Evolutionary conservation across 2,888 invertebrate species (phyloP), one percentile per base, ranked within the genome.

Genomic region (Athalia cordata): DNA sequence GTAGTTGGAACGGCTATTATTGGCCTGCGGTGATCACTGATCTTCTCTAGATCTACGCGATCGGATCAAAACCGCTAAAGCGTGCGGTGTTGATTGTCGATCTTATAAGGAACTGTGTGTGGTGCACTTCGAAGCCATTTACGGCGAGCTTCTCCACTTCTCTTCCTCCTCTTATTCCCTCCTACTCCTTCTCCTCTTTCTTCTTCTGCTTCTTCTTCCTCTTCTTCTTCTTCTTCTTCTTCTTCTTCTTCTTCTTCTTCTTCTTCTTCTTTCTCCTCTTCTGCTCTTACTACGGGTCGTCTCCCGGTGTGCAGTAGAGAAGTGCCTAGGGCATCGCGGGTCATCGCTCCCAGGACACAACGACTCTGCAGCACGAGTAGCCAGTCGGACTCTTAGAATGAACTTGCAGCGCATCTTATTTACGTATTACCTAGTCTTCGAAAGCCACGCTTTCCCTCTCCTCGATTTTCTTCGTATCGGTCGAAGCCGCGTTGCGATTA

Each of bases 311-410:
- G 78, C 55, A 77, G 80, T 64, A 68, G 76, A 79, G 80, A 77
- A 75, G 57, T 61, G 66, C 76, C 61, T 74, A 74, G 70, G 77
- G 74, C 59, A 81, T 68, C 70, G 62, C 82, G 78, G 84, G 84
- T 85, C 84, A 85, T 83, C 83, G 84, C 83, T 82, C 84, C 82
- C 82, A 85, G 84, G 83, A 84, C 84, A 81, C 82, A 77, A 80
- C 83, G 82, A 81, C 82, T 78, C 81, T 78, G 81, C 83, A 83
- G 57, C 15, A 9, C 55, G 59, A 64, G 78, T 61, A 62, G 67
- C 78, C 29, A 59, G 45, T 67, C 55, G 7, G 13, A 59, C 59
- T 72, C 72, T 13, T 59, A 72, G 72, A 45, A 59, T 72, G 59
- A 72, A 72, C 72, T 72, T 72, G 59, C 72, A 11, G 11, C 59